Conservation (phyloP, 2,888 invertebrate species). For the Gari tellinella region DNA sequence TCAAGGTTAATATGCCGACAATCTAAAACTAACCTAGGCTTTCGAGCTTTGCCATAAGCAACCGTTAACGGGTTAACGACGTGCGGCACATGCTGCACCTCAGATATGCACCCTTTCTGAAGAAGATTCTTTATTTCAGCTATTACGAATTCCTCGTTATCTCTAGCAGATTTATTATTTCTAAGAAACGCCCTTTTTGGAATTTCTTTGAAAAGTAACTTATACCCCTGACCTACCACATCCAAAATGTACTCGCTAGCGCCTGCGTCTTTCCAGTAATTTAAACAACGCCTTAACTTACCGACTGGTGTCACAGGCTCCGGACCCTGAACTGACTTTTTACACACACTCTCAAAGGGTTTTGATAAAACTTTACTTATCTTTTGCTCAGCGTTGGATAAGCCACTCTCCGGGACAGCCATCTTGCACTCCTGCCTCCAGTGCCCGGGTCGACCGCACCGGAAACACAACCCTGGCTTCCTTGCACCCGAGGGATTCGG, state of each 20-base stretch:
- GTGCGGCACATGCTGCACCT: constrained; percentile 1
- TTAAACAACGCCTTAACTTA: not conserved
- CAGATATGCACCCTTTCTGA: constrained; percentile 17
- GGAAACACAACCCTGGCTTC: constrained; percentile 39
- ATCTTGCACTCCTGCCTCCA: constrained; percentile 32
- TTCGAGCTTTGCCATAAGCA: constrained; percentile 23
- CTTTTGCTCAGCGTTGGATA: too few relatives aligned
- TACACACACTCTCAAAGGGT: too few relatives aligned
- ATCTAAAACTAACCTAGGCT: constrained; percentile 27
- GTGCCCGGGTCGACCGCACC: constrained; percentile 24
- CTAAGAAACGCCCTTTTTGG: not conserved
- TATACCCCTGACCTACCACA: constrained; percentile 23
- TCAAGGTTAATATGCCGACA: constrained; percentile 40
- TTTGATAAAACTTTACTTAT: too few relatives aligned
- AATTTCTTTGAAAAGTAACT: constrained; percentile 18
- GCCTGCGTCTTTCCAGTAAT: constrained; percentile 14
- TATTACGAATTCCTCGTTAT: constrained; percentile 19
- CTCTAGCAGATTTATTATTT: constrained; percentile 37
- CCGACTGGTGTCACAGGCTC: not conserved
- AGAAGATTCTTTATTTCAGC: constrained; percentile 27
- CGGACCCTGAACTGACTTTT: too few relatives aligned
- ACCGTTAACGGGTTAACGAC: constrained; percentile 38
- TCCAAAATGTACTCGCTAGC: constrained; percentile 5
- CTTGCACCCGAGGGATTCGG: not conserved
- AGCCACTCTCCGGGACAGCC: too few relatives aligned